Evolutionary conservation across 2,113 vertebrate species (phyloP), one percentile per base, ranked within the genome.

Genomic region (Tautogolabrus adspersus): DNA sequence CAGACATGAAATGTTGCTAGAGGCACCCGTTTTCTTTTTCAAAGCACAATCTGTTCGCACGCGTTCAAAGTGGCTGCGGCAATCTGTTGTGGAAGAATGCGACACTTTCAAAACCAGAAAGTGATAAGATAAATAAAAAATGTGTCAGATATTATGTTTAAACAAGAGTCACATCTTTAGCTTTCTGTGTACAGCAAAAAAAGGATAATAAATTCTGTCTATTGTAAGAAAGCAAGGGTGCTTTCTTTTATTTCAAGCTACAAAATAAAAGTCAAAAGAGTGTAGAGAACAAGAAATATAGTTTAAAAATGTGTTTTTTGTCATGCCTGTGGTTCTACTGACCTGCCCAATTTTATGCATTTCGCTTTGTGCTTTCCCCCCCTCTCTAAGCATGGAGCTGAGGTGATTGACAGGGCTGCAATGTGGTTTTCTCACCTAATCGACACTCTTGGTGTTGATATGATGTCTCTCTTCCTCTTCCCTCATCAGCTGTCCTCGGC

Each of bases 1-100:
- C 88, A 87, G 91, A 92, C 94, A 94, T 90, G 95, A 87, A 89
- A 81, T 81, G 87, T 89, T 94, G 88, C 94, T 93, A 93, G 81
- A 85, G 89, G 91, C 89, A 30, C 64, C 66, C 69, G 69, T 74
- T 81, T 82, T 71, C 75, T 65, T 57, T 92, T 93, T 91, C 87
- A 90, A 91, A 93, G 89, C 87, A 84, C 90, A 90, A 91, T 89
- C 88, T 93, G 90, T 88, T 92, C 77, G 21, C 83, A 72, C 80
- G 13, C 84, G 58, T 86, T 89, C 82, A 89, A 91, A 89, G 88
- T 89, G 83, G 77, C 83, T 71, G 72, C 21, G 74, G 73, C 92
- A 93, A 92, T 92, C 92, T 94, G 92, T 87, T 89, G 86, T 78
- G 79, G 76, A 74, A 79, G 72, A 89, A 75, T 60, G 81, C 62